phyloP scores from a whole-genome alignment of 2,888 invertebrate species.

The Ephialtes manifestator region DNA sequence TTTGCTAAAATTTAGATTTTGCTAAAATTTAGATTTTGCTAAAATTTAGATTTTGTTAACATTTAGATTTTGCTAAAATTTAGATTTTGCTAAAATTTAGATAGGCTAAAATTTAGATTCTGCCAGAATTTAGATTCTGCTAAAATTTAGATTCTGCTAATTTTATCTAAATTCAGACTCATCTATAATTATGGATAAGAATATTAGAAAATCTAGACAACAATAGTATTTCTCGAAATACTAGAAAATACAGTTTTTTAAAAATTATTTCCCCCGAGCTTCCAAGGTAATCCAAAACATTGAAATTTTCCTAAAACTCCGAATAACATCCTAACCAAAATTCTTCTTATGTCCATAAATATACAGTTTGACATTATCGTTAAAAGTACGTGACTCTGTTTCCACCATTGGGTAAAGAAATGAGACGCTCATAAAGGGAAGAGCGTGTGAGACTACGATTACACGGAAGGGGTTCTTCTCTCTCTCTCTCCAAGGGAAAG shows the following conservation, averaged over 20 bases:
- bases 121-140: no score
- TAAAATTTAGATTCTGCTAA: no score
- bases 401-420: background rate
- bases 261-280: background rate
- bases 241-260: no score
- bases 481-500: conserved; percentile 51
- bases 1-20: no score
- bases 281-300: background rate
- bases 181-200: no score
- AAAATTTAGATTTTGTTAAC: no score
- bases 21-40: no score
- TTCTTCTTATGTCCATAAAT: background rate
- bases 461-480: conserved; percentile 53
- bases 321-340: background rate
- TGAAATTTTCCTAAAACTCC: background rate
- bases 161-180: background rate
- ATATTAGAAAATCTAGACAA: no score
- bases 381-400: conserved; percentile 3
- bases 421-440: conserved; percentile 26
- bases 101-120: no score
- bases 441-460: conserved; percentile 63
- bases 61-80: no score
- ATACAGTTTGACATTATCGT: background rate
- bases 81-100: no score
- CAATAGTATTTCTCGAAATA: no score